Percentiles rank a stretch among this genome's conserved stretches.
Evolutionary conservation across 2,113 vertebrate species (phyloP).

Genomic region (Crocuta crocuta): DNA sequence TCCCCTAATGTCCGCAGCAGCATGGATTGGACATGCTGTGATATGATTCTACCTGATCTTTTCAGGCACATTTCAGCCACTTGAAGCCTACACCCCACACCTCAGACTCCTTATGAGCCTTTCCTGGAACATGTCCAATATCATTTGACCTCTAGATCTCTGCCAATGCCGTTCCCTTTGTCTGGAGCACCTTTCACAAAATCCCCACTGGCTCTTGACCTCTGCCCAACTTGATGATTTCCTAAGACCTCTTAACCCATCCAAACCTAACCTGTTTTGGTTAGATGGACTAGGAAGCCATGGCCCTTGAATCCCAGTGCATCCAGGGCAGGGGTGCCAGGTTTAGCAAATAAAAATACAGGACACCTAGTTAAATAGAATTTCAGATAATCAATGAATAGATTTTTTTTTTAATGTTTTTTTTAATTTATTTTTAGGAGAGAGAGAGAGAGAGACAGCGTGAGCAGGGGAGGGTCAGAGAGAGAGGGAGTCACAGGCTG

Average conservation of each 20-base stretch:
- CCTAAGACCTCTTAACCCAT: not conserved
- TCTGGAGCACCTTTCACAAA: not conserved
- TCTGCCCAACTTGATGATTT: not conserved
- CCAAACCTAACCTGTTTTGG: not conserved
- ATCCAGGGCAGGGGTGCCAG: not conserved
- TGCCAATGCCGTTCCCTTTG: not conserved
- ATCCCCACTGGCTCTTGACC: not conserved
- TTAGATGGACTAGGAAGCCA: not conserved
- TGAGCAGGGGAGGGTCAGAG: too few species aligned
- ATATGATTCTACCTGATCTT: not conserved
- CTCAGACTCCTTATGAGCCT: not conserved
- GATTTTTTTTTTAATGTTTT: too few species aligned
- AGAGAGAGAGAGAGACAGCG: too few species aligned
- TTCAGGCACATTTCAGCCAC: not conserved
- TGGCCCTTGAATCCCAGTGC: not conserved
- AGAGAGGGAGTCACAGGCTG: too few species aligned
- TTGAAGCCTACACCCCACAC: not conserved
- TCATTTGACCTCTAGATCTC: not conserved
- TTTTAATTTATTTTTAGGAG: too few species aligned
- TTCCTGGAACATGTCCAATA: not conserved
- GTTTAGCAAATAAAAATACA: slow-evolving; percentile 29
- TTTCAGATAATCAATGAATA: slow-evolving; percentile 32
- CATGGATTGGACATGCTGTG: not conserved
- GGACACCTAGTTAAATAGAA: not conserved
- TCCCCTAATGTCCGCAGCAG: not conserved